These are phyloP conservation scores for Anableps anableps DNA, from an alignment of 2,797 vertebrate species.

Conservation along the genomic window DNA sequence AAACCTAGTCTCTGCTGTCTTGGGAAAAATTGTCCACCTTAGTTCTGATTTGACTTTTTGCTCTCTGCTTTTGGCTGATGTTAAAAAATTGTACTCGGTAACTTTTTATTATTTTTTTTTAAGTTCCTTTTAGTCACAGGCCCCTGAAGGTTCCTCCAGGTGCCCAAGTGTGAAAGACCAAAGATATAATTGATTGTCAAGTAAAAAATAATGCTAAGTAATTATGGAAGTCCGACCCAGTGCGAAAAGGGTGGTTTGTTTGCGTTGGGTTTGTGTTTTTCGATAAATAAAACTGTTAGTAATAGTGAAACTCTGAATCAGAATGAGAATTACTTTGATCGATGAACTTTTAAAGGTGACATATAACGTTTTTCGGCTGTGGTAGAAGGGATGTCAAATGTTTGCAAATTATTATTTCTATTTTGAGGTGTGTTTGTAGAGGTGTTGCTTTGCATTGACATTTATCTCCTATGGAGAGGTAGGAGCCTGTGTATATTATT, in stretches of 20 bases:
- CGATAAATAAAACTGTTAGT: slow-evolving; percentile 63
- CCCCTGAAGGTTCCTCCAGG: slow-evolving; percentile 27
- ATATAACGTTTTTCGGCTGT: slow-evolving; percentile 46
- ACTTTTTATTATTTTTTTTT: slow-evolving; percentile 4
- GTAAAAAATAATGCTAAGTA: slow-evolving; percentile 22
- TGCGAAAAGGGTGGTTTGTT: slow-evolving; percentile 28
- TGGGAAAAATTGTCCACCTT: slow-evolving; percentile 71
- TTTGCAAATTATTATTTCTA: slow-evolving; percentile 46
- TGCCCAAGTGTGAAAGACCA: slow-evolving; percentile 17
- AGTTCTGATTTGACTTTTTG: slow-evolving; percentile 47
- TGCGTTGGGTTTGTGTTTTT: slow-evolving; percentile 56
- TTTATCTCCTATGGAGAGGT: neutral
- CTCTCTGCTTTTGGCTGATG: slow-evolving; percentile 4
- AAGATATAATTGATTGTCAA: neutral
- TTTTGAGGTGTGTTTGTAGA: slow-evolving; percentile 21
- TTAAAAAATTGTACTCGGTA: slow-evolving; percentile 63
- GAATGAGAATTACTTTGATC: slow-evolving; percentile 65
- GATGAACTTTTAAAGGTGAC: slow-evolving; percentile 63
- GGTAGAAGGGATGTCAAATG: slow-evolving; percentile 58
- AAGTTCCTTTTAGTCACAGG: slow-evolving; percentile 37
- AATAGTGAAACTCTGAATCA: slow-evolving; percentile 75
- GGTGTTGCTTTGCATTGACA: neutral
- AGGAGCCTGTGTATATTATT: neutral
- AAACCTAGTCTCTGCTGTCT: slow-evolving; percentile 25
- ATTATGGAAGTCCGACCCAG: slow-evolving; percentile 34